phyloP scores from a whole-genome alignment of 2,113 vertebrate species.

The Narcine bancroftii region DNA sequence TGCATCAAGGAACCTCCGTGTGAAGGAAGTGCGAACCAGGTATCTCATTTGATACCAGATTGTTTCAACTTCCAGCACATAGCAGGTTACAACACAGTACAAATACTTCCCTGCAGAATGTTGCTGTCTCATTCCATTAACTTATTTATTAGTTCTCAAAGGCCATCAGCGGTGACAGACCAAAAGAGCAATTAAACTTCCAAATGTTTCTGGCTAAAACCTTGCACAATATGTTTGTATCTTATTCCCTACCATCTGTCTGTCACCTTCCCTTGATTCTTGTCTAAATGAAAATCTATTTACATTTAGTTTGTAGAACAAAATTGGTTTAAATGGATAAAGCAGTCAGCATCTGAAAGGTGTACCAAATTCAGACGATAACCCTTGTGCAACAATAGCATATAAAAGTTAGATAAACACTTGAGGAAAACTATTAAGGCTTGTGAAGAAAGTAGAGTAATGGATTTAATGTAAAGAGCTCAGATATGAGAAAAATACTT shows the following conservation, averaged over 20 bases:
- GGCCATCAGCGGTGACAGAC: constrained; percentile 39
- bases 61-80: constrained; percentile 35
- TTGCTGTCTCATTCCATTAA: constrained; percentile 40
- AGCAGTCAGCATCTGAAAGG: background rate
- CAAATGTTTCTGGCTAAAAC: constrained; percentile 18
- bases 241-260: constrained; percentile 11
- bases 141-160: constrained; percentile 41
- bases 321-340: background rate
- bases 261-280: constrained; percentile 17
- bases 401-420: background rate
- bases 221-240: constrained; percentile 9
- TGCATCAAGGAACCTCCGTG: background rate
- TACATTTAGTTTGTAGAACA: background rate
- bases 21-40: too few relatives aligned
- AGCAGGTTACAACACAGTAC: constrained; percentile 39
- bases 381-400: background rate
- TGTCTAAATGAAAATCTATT: constrained; percentile 11
- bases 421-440: background rate
- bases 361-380: background rate
- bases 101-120: constrained; percentile 38
- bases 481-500: background rate
- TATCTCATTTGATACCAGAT: background rate
- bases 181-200: constrained; percentile 38
- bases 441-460: background rate
- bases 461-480: background rate